Base-by-base conservation (phyloP, 2,797 vertebrate genomes). In the Aplochiton taeniatus region DNA sequence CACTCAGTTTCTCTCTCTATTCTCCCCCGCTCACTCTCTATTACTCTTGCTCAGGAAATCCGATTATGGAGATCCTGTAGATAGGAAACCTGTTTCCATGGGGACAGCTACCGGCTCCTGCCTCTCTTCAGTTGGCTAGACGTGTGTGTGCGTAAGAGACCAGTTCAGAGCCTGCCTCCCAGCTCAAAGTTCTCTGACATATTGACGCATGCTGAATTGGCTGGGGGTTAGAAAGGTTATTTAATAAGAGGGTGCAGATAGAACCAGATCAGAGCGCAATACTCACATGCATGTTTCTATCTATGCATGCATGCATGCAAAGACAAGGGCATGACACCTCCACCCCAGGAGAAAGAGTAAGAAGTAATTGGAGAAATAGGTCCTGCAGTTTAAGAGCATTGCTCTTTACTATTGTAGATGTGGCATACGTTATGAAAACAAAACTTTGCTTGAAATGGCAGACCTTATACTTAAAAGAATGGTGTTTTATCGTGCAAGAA, bases 11-110 rank as follows among this genome's bases (percentile, higher is more conserved):
- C 9, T 11, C 42, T 17, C 64, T 60, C 19, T 41, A 19, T 60
- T 52, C 10, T 45, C 52, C 13, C 45, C 43, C 2, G 7, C 11
- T 48, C 46, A 11, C 46, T 48, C 46, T 48, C 46, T 48, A 10
- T 58, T 51, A 41, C 59, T 64, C 48, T 74, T 65, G 57, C 45
- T 68, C 83, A 85, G 82, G 80, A 89, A 88, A 83, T 85, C 83
- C 77, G 74, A 87, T 86, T 81, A 85, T 88, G 83, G 86, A 77
- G 65, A 72, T 85, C 63, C 72, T 48, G 77, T 68, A 61, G 71
- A 77, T 61, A 63, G 65, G 65, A 83, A 81, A 76, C 73, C 63
- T 74, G 88, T 92, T 90, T 78, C 88, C 88, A 91, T 90, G 89
- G 90, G 81, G 85, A 90, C 78, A 11, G 74, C 69, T 75, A 55